Evolutionary conservation across 2,797 vertebrate species (phyloP), one percentile per base, ranked within the genome.

Genomic region (Anableps anableps): DNA sequence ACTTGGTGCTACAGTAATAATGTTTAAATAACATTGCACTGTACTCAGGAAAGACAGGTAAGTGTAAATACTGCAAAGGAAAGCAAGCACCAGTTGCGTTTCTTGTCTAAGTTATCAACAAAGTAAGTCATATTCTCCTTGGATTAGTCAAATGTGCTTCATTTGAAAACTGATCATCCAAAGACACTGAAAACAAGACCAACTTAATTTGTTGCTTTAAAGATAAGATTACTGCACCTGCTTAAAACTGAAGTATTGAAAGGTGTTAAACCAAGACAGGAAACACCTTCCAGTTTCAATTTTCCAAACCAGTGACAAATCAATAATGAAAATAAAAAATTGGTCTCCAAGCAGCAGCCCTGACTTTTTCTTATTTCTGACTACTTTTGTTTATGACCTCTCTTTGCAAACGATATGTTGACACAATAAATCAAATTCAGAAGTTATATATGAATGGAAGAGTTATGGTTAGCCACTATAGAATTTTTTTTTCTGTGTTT

Each of bases 261-360:
- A 70, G 50, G 38, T 48, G 50, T 47, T 77, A 58, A 78, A 78
- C 74, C 76, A 74, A 74, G 53, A 29, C 8, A 72, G 43, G 11
- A 71, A 80, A 80, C 64, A 71, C 51, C 68, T 74, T 72, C 2
- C 74, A 2, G 71, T 60, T 74, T 62, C 60, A 68, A 75, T 78
- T 75, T 78, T 82, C 77, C 66, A 74, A 60, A 47, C 34, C 26
- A 75, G 76, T 62, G 76, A 62, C 76, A 75, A 82, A 74, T 82
- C 72, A 43, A 68, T 70, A 75, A 31, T 68, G 38, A 76, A 66
- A 53, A 34, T 41, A 66, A 62, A 8, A 71, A 70, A 71, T 50
- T 78, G 75, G 70, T 74, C 58, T 68, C 71, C 34, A 53, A 58
- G 75, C 41, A 48, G 43, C 60, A 64, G 76, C 38, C 55, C 45